phyloP scores from a whole-genome alignment of 2,888 invertebrate species.

The Anoplius nigerrimus region DNA sequence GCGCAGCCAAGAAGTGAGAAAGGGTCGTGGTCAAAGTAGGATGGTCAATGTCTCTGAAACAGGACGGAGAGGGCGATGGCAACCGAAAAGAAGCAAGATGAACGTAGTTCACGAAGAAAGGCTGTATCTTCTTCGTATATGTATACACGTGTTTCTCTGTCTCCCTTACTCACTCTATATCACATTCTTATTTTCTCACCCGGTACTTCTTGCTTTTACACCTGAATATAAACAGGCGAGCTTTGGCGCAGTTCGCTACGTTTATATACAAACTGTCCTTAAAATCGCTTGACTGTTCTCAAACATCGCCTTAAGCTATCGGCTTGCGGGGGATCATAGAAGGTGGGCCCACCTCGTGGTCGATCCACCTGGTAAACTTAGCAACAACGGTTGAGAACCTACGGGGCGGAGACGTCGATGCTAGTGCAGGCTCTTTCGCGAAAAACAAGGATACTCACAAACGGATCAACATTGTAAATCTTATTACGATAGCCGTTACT shows the following conservation, averaged over 20 bases:
- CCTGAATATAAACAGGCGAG: conserved; percentile 8
- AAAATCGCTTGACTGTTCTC: conserved; percentile 40
- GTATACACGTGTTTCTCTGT: conserved; percentile 2
- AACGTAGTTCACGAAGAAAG: background rate
- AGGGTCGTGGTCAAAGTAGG: background rate
- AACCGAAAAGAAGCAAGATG: conserved; percentile 5
- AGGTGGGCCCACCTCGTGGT: conserved; percentile 46
- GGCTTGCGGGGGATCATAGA: conserved; percentile 52
- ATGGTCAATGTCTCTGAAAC: background rate
- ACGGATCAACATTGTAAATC: too few relatives aligned
- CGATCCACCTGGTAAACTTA: conserved; percentile 52
- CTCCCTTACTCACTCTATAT: too few relatives aligned
- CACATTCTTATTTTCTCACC: too few relatives aligned
- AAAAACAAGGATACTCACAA: too few relatives aligned
- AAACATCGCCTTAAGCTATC: conserved; percentile 47
- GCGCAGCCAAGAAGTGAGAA: background rate
- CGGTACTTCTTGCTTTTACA: background rate
- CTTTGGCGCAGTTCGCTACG: conserved; percentile 42
- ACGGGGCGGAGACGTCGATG: background rate
- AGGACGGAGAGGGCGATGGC: background rate
- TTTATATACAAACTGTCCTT: conserved; percentile 48
- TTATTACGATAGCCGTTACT: too few relatives aligned
- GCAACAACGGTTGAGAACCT: conserved; percentile 30
- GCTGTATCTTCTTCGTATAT: background rate
- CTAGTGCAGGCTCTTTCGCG: too few relatives aligned